These are phyloP conservation scores for Sturnira hondurensis DNA, from an alignment of 2,113 vertebrate genomes.

Conservation along the genomic window DNA sequence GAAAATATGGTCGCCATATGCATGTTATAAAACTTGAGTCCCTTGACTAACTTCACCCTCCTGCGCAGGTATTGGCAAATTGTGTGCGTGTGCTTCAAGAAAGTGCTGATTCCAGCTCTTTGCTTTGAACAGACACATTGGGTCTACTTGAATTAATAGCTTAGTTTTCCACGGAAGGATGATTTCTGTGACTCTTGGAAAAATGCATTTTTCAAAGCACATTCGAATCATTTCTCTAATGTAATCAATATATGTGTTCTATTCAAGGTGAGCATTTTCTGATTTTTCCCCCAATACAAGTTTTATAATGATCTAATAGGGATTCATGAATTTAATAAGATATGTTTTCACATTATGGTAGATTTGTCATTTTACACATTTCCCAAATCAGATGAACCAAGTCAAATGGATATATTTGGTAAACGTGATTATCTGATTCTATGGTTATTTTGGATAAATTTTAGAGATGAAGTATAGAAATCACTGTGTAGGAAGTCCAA, in stretches of 20 bases:
- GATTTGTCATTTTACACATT: slow-evolving; percentile 39
- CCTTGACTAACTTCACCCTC: slow-evolving; percentile 40
- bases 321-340: neutral
- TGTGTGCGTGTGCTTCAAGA: neutral
- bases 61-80: neutral
- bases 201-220: neutral
- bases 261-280: slow-evolving; percentile 12
- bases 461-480: neutral
- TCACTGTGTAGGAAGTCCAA: neutral
- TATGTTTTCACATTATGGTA: neutral
- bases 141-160: slow-evolving; percentile 4
- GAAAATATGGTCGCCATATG: slow-evolving; percentile 67
- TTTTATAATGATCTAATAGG: neutral
- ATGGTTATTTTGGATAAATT: neutral
- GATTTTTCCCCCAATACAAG: slow-evolving; percentile 24
- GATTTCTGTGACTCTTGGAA: neutral
- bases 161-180: neutral
- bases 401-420: neutral
- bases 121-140: neutral
- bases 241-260: neutral
- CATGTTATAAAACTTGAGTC: slow-evolving; percentile 63
- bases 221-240: slow-evolving; percentile 28
- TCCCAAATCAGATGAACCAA: neutral
- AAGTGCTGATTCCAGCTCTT: neutral
- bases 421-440: slow-evolving; percentile 16